phyloP scores from a whole-genome alignment of 2,797 vertebrate species.

The Pelochelys cantorii region DNA sequence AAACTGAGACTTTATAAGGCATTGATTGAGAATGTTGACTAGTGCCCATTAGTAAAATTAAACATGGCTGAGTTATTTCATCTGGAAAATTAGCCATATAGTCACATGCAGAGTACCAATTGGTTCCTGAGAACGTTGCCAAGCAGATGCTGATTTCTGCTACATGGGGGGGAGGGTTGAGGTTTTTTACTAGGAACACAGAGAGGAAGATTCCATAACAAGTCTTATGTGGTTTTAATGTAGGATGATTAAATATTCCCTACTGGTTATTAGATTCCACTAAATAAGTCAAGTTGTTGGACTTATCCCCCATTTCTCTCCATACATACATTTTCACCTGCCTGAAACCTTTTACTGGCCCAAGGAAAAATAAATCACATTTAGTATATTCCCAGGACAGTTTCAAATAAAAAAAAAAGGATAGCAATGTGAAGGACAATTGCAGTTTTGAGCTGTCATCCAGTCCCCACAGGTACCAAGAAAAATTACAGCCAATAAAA shows the following conservation, averaged over 20 bases:
- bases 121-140: neutral
- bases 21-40: neutral
- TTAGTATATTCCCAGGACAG: conserved; percentile 89
- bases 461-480: conserved; percentile 90
- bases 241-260: conserved; percentile 50
- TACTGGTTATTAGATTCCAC: conserved; percentile 71
- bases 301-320: conserved; percentile 83
- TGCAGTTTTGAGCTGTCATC: conserved; percentile 93
- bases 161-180: neutral
- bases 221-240: conserved; percentile 31
- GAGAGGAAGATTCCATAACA: conserved; percentile 11
- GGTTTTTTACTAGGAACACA: neutral
- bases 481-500: conserved; percentile 97
- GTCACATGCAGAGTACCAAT: neutral
- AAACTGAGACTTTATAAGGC: neutral
- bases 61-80: neutral
- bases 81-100: neutral
- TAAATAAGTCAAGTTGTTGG: conserved; percentile 76
- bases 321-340: conserved; percentile 91
- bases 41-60: neutral
- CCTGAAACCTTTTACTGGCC: conserved; percentile 91
- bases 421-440: conserved; percentile 96
- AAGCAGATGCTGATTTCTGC: conserved; percentile 26
- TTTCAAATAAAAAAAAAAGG: conserved; percentile 89
- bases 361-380: conserved; percentile 98